Evolutionary conservation across 2,888 invertebrate species (phyloP).

Genomic region (Caenorhabditis plicata): DNA sequence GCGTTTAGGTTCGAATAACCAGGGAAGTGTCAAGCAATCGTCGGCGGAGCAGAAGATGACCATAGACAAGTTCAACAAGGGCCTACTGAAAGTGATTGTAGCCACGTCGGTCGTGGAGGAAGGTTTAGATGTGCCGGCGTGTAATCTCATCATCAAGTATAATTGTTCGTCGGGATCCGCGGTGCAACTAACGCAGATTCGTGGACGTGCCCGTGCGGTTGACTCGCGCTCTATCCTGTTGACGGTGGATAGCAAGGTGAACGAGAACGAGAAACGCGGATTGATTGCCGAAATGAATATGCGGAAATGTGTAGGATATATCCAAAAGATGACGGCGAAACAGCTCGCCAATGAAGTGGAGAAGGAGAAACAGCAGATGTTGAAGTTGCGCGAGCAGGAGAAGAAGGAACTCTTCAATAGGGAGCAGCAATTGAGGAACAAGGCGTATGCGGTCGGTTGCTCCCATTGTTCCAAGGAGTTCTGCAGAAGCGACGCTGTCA

Average conservation of each 20-base stretch:
- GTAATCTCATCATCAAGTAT: conserved; percentile 64
- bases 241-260: conserved; percentile 41
- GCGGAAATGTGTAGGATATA: conserved; percentile 11
- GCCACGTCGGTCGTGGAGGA: conserved; percentile 64
- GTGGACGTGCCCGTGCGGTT: conserved; percentile 58
- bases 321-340: conserved; percentile 9
- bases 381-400: too few relatives aligned
- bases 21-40: conserved; percentile 14
- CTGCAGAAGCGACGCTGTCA: conserved; percentile 6
- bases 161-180: conserved; percentile 52
- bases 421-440: neutral
- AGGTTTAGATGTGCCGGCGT: conserved; percentile 59
- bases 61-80: conserved; percentile 41
- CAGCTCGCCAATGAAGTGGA: conserved; percentile 3
- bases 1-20: conserved; percentile 10
- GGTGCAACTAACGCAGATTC: conserved; percentile 49
- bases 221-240: conserved; percentile 52
- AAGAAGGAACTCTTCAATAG: neutral
- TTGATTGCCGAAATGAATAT: conserved; percentile 26
- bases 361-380: neutral
- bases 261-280: conserved; percentile 41
- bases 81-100: conserved; percentile 46
- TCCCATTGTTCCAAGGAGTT: conserved; percentile 1
- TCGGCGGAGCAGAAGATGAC: conserved; percentile 24
- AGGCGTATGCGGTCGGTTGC: conserved; percentile 5